Evolutionary conservation across 2,797 vertebrate genomes (phyloP).

Genomic region (Benthosema pterotum): DNA sequence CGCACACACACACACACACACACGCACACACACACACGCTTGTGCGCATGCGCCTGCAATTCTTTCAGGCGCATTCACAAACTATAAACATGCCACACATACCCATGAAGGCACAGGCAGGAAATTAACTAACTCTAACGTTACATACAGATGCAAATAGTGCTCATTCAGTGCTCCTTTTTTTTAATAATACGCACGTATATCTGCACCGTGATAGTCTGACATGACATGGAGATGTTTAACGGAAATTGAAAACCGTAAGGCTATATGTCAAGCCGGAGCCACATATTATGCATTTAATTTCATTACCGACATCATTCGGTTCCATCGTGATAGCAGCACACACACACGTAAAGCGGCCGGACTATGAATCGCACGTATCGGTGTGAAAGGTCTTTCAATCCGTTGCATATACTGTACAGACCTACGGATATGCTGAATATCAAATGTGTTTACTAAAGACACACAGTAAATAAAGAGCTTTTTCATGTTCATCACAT

Average conservation of each 20-base stretch:
- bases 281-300: background rate
- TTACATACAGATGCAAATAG: background rate
- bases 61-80: constrained; percentile 6
- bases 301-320: background rate
- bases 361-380: background rate
- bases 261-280: background rate
- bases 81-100: constrained; percentile 3
- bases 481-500: constrained; percentile 24
- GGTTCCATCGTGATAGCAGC: background rate
- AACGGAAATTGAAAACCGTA: too few relatives aligned
- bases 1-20: constrained; percentile 34
- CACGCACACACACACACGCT: background rate
- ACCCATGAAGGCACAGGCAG: background rate
- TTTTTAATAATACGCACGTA: background rate
- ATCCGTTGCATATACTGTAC: background rate
- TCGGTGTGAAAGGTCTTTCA: background rate
- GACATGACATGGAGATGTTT: too few relatives aligned
- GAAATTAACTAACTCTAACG: constrained; percentile 8
- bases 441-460: background rate
- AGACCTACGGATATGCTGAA: background rate
- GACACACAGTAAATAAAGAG: constrained; percentile 6
- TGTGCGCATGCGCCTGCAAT: too few relatives aligned
- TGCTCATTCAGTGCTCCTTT: too few relatives aligned
- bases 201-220: too few relatives aligned
- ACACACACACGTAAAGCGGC: background rate